Conservation (phyloP, 2,888 invertebrate genomes). For the Hydrotaea diabolus region DNA sequence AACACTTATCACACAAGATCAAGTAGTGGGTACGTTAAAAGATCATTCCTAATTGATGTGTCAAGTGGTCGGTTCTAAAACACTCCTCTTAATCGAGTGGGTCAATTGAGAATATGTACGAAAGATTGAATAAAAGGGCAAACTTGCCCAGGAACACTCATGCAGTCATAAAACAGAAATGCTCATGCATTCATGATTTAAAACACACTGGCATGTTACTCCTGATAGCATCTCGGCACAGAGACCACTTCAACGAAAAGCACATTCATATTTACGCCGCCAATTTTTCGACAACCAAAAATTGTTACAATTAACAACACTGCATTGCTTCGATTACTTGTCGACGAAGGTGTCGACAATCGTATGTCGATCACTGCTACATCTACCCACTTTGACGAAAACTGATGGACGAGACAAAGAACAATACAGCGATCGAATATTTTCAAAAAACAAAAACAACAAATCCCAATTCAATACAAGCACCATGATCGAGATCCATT, state of each 20-base stretch:
- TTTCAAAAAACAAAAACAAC: not conserved
- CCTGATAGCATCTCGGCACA: not conserved
- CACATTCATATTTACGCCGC: not conserved
- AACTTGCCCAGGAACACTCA: not conserved
- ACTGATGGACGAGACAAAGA: slow-evolving; percentile 26
- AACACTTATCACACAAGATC: not conserved
- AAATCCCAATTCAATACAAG: not conserved
- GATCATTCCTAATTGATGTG: not conserved
- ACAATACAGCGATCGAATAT: slow-evolving; percentile 9
- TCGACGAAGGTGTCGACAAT: slow-evolving; percentile 51
- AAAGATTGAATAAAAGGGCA: not conserved
- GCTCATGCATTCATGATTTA: too few relatives aligned
- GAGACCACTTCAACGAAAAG: not conserved
- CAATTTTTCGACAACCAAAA: slow-evolving; percentile 25
- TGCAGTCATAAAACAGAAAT: not conserved
- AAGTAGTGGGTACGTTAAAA: not conserved
- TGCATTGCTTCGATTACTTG: not conserved
- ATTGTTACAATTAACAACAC: slow-evolving; percentile 1
- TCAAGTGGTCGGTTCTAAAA: not conserved
- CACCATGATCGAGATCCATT: slow-evolving; percentile 17
- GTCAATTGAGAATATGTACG: not conserved
- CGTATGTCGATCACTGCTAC: slow-evolving; percentile 51
- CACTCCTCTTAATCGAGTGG: not conserved
- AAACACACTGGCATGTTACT: not conserved
- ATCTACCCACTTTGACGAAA: slow-evolving; percentile 41